Evolutionary conservation across 2,888 invertebrate genomes (phyloP), one percentile per base, ranked within the genome.

Genomic region (Brassicogethes aeneus): DNA sequence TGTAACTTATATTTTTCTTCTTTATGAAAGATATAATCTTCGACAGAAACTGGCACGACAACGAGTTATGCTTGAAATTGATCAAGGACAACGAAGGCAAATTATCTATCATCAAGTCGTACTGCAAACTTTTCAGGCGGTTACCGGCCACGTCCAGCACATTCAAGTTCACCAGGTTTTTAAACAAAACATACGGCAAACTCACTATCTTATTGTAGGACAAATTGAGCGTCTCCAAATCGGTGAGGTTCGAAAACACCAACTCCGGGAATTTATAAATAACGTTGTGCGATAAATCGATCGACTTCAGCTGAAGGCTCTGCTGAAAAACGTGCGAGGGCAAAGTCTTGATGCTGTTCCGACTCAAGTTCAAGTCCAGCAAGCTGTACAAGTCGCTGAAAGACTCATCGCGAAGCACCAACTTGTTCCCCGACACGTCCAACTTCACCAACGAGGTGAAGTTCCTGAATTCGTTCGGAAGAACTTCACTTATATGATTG

Each of bases 91-190:
- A 47, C 33, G 55, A 53, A 2, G 60, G 59, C 34, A 66, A 42
- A 31, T 57, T 48, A 2, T 58, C 52, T n/a, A 65, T 45, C 8
- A 65, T 60, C 15, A 51, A 33, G 17, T 59, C 54, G 40, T 64
- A 65, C 39, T 66, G 60, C 10, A 67, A 56, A 34, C 48, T 51
- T 37, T 54, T 52, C 15, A 68, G 42, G 36, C 54, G 45, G 47
- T 68, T 68, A 17, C 57, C 52, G 8, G 56, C 56, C 37, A 68
- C 43, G 46, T 65, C 63, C 10, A 68, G 45, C 16, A 53, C 49
- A 29, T 55, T 48, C 5, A 66, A 43, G 43, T 57, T 59, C 17
- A 50, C 48, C 37, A 65, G 46, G 2, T 55, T 52, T 16, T 56
- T 43, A 2, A 68, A 35, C 16, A 58, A 38, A 17, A 50, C 41